These are phyloP conservation scores for Temnothorax longispinosus DNA, from an alignment of 1,140 invertebrate species.

Conservation along the genomic window DNA sequence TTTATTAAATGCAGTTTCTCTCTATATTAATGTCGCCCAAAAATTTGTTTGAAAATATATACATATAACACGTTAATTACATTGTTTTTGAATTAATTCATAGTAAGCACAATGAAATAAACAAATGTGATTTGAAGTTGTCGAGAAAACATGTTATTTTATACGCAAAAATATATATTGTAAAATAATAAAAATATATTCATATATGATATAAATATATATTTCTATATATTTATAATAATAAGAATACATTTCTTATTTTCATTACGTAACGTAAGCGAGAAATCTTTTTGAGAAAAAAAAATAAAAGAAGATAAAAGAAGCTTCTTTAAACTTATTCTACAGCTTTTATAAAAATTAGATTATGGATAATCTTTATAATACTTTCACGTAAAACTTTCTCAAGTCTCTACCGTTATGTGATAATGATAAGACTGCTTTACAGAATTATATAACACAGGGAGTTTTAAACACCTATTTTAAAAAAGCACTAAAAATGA, in stretches of 20 bases:
- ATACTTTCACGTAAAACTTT: conserved; percentile 11
- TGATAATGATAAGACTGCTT: not conserved
- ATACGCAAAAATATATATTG: not conserved
- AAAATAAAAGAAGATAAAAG: not conserved
- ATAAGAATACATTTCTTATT: not conserved
- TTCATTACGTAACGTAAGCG: not conserved
- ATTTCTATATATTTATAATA: conserved; percentile 8
- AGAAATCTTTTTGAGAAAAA: not conserved
- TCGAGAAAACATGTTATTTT: not conserved
- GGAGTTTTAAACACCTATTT: conserved; percentile 24
- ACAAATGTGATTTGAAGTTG: not conserved
- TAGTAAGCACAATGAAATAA: not conserved
- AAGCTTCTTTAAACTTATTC: not conserved
- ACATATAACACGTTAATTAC: not conserved
- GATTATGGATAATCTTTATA: not conserved
- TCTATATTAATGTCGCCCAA: not conserved
- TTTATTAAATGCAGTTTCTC: not conserved
- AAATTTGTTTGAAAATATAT: not conserved
- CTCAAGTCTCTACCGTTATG: not conserved
- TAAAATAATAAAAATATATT: conserved; percentile 20
- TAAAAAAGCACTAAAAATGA: conserved; percentile 9
- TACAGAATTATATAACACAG: conserved; percentile 36
- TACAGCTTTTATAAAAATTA: not conserved
- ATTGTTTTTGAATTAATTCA: not conserved
- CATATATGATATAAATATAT: not conserved